Conservation (phyloP, 2,888 invertebrate species). For the Platycnemis pennipes region DNA sequence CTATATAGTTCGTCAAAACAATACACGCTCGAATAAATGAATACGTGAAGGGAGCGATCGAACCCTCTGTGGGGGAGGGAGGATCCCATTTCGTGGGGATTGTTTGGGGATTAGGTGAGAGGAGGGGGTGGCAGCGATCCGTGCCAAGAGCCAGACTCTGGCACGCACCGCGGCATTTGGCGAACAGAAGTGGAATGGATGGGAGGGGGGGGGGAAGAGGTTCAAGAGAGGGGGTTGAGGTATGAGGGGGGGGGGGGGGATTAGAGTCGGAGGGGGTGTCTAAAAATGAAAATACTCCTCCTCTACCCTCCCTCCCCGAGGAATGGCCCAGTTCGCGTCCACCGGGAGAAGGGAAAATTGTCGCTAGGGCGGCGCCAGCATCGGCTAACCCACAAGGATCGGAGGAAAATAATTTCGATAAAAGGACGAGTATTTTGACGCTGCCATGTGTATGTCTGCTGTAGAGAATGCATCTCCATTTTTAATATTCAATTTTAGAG, state of each 20-base stretch:
- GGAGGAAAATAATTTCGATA: too few relatives aligned
- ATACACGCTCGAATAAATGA: neutral
- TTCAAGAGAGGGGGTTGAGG: neutral
- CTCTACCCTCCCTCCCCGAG: neutral
- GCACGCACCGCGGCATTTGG: neutral
- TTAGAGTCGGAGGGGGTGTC: neutral
- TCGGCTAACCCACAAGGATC: too few relatives aligned
- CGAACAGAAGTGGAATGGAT: neutral
- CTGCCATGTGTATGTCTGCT: too few relatives aligned
- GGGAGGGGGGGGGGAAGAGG: neutral
- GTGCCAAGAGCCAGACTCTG: neutral
- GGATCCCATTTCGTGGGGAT: neutral
- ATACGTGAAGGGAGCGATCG: too few relatives aligned
- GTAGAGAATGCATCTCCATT: too few relatives aligned
- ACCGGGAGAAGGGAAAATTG: neutral
- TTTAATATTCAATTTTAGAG: too few relatives aligned
- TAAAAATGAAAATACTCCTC: neutral
- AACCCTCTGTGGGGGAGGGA: too few relatives aligned
- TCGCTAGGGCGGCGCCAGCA: too few relatives aligned
- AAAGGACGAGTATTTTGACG: too few relatives aligned
- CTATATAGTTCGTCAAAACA: neutral
- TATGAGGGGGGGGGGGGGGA: neutral
- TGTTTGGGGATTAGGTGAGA: neutral
- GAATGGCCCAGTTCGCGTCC: neutral
- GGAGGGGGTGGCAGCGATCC: neutral